Evolutionary conservation across 2,888 invertebrate genomes (phyloP).

Genomic region (Drosophila austrosaltans): DNA sequence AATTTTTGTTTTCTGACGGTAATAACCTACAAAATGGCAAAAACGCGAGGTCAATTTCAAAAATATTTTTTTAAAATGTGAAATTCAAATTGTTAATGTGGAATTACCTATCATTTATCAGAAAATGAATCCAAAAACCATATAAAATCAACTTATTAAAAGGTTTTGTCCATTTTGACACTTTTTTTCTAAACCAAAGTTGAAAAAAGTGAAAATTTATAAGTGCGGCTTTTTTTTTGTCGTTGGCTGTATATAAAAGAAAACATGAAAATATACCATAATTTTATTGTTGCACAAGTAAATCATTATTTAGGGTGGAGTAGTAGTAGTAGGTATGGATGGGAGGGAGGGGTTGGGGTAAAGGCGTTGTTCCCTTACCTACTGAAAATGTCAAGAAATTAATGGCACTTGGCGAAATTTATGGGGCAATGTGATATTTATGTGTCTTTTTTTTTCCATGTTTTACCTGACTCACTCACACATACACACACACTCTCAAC

Average conservation of each 20-base stretch:
- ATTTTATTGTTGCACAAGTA: constrained; percentile 53
- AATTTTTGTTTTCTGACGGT: too few species aligned
- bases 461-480: constrained; percentile 26
- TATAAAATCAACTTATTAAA: too few species aligned
- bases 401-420: constrained; percentile 70
- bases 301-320: constrained; percentile 54
- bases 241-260: constrained; percentile 42
- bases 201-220: too few species aligned
- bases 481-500: not conserved
- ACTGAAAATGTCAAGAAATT: constrained; percentile 72
- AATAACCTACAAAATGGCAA: too few species aligned
- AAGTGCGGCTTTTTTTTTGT: too few species aligned
- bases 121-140: too few species aligned
- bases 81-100: too few species aligned
- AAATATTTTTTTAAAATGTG: too few species aligned
- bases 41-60: too few species aligned
- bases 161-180: too few species aligned
- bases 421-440: constrained; percentile 62
- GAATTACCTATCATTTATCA: too few species aligned
- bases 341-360: constrained; percentile 13
- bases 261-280: constrained; percentile 11
- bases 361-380: constrained; percentile 23
- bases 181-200: too few species aligned
- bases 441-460: constrained; percentile 34
- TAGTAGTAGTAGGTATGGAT: constrained; percentile 45